Percentiles rank a stretch among this genome's conserved stretches.
These are phyloP conservation scores for Clamator glandarius DNA, from an alignment of 2,797 vertebrate genomes.

Conservation along the genomic window DNA sequence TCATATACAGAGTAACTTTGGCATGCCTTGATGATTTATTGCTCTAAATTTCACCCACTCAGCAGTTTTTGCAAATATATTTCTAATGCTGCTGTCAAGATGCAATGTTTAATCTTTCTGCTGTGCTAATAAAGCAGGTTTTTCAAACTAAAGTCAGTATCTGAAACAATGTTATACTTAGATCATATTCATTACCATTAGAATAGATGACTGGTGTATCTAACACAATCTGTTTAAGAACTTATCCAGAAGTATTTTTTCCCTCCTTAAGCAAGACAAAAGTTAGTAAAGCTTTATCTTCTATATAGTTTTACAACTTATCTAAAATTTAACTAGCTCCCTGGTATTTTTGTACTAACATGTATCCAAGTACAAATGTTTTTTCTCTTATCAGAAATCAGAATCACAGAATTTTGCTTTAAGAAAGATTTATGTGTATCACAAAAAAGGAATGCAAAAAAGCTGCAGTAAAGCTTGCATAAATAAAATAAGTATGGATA, in stretches of 20 bases:
- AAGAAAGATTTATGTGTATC: constrained; percentile 27
- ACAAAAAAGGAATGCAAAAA: constrained; percentile 66
- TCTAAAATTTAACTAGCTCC: constrained; percentile 3
- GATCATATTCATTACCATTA: constrained; percentile 7
- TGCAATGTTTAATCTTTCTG: constrained; percentile 22
- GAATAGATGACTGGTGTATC: neutral
- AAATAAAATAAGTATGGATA: constrained; percentile 71
- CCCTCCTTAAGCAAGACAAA: neutral
- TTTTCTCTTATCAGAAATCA: constrained; percentile 23
- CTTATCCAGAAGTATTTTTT: neutral
- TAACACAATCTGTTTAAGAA: constrained; percentile 9
- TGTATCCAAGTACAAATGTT: neutral
- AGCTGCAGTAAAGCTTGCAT: constrained; percentile 52
- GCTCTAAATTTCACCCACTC: constrained; percentile 45
- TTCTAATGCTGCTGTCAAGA: constrained; percentile 49
- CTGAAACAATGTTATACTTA: constrained; percentile 14
- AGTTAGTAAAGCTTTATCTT: neutral
- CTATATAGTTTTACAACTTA: neutral
- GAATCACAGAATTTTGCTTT: constrained; percentile 7
- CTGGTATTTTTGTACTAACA: neutral
- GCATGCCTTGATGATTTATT: constrained; percentile 38
- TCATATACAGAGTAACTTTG: constrained; percentile 13
- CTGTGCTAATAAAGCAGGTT: constrained; percentile 53
- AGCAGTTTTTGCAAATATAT: constrained; percentile 30
- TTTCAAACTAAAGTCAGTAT: constrained; percentile 32